Conservation (phyloP, 2,888 invertebrate species). For the Cordilura impudica region DNA sequence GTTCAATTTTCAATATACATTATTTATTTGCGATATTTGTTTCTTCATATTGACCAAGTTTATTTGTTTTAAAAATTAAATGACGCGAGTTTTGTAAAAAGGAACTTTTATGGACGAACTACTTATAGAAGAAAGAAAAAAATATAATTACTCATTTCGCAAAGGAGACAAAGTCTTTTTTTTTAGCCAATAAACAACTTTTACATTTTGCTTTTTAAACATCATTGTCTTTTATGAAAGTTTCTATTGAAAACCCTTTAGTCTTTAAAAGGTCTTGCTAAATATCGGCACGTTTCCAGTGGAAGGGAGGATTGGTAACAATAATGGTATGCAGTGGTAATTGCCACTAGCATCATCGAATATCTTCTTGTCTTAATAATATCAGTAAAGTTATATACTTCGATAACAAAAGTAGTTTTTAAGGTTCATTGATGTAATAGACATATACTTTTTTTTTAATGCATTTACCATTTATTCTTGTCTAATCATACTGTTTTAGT, state of each 20-base stretch:
- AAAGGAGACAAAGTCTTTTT: background rate
- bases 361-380: constrained; percentile 52
- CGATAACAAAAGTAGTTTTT: background rate
- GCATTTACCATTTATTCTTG: constrained; percentile 45
- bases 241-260: constrained; percentile 29
- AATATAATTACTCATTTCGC: constrained; percentile 48
- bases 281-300: background rate
- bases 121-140: background rate
- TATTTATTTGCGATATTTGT: constrained; percentile 1
- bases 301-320: background rate
- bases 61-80: constrained; percentile 57
- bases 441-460: constrained; percentile 32
- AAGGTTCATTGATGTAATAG: constrained; percentile 23
- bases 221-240: constrained; percentile 3
- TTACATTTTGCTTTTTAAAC: background rate
- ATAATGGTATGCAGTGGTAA: constrained; percentile 50
- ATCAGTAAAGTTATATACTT: constrained; percentile 45
- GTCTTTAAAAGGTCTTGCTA: constrained; percentile 25
- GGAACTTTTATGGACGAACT: constrained; percentile 27
- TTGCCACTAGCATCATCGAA: constrained; percentile 52
- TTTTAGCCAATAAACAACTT: background rate
- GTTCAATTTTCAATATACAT: constrained; percentile 36
- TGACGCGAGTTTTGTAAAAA: constrained; percentile 35
- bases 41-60: constrained; percentile 25
- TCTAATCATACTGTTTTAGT: constrained; percentile 55